phyloP scores from a whole-genome alignment of 2,113 vertebrate genomes.

The Pitta sordida region DNA sequence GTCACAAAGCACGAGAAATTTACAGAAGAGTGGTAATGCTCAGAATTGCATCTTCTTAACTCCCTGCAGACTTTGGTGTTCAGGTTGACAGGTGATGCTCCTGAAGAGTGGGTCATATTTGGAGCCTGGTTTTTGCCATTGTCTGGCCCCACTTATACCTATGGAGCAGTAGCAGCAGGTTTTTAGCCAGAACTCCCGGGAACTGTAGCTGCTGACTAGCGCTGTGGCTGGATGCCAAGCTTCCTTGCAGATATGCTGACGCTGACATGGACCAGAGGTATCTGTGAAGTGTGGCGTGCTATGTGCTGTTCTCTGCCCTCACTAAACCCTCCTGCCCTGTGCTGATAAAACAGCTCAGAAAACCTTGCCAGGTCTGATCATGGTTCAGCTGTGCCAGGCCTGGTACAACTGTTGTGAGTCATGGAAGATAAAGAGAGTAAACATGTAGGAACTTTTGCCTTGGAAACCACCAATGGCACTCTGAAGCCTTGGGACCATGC shows the following conservation, averaged over 20 bases:
- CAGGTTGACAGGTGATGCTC: not conserved
- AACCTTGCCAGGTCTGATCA: not conserved
- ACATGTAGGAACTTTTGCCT: conserved; percentile 8
- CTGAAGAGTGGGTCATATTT: not conserved
- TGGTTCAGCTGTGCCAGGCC: not conserved
- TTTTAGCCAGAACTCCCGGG: not conserved
- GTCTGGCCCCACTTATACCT: not conserved
- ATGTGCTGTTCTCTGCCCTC: conserved; percentile 21
- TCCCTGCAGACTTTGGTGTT: not conserved
- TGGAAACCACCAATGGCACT: not conserved
- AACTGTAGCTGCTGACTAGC: not conserved
- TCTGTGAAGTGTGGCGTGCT: not conserved
- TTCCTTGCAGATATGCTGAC: not conserved
- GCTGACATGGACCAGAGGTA: not conserved
- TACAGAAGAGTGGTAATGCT: not conserved
- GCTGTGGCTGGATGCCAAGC: not conserved
- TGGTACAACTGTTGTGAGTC: not conserved
- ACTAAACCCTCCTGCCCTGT: not conserved
- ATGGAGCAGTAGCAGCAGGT: not conserved
- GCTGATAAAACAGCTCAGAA: conserved; percentile 15
- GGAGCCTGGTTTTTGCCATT: not conserved
- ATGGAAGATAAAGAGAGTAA: not conserved
- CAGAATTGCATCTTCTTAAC: not conserved
- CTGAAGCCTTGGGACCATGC: not conserved
- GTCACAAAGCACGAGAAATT: not conserved